A percentile compares a stretch with the other conserved stretches of the same genome.
These are phyloP conservation scores for Sinonovacula constricta DNA, from an alignment of 1,140 invertebrate genomes.

Conservation along the genomic window DNA sequence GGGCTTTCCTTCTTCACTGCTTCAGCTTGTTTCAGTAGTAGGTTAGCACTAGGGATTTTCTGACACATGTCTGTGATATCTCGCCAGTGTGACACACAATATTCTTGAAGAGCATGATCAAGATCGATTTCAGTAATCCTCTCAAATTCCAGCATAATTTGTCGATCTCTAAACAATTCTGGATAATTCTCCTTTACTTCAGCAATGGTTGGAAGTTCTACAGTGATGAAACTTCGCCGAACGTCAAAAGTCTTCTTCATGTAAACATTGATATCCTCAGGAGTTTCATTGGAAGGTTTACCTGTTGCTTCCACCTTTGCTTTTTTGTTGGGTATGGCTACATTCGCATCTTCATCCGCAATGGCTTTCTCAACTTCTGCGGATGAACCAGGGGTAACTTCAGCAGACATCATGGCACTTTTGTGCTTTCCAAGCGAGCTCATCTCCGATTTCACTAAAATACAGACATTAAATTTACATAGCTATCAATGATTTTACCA, in stretches of 20 bases:
- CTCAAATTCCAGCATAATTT: constrained; percentile 73
- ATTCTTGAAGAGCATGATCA: constrained; percentile 73
- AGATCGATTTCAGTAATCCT: constrained; percentile 72
- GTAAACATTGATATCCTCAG: constrained; percentile 69
- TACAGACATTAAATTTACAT: too few species aligned
- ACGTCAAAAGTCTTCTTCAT: constrained; percentile 74
- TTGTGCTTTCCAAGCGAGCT: constrained; percentile 57
- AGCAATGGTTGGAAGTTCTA: constrained; percentile 70
- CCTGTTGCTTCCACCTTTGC: constrained; percentile 50
- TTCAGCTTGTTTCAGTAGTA: constrained; percentile 68
- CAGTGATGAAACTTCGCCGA: constrained; percentile 69
- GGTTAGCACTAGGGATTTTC: constrained; percentile 61
- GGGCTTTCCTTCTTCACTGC: constrained; percentile 70
- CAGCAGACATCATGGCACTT: constrained; percentile 69
- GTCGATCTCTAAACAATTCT: constrained; percentile 68
- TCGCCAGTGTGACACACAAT: constrained; percentile 71
- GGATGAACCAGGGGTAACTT: constrained; percentile 66
- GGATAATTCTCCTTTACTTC: constrained; percentile 71
- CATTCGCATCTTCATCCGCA: constrained; percentile 46
- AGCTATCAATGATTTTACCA: too few species aligned
- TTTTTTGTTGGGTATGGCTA: constrained; percentile 59
- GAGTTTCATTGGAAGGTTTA: constrained; percentile 53
- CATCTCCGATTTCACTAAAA: constrained; percentile 30
- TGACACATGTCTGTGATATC: constrained; percentile 67
- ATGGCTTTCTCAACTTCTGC: constrained; percentile 58